Conservation (phyloP, 2,888 invertebrate genomes). For the Sarcophaga caerulescens region DNA sequence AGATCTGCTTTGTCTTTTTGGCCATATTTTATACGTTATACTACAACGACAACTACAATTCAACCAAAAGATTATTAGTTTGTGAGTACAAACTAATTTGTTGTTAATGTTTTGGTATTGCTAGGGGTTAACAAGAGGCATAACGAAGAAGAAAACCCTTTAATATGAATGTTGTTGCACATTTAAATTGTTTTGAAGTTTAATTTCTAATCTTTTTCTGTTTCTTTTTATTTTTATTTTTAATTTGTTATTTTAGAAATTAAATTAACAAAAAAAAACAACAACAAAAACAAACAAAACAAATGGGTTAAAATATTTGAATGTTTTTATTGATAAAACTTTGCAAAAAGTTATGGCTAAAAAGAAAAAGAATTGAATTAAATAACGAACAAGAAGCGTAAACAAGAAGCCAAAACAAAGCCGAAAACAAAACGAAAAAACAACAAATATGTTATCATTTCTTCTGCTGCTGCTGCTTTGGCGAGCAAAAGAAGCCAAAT, state of each 20-base stretch:
- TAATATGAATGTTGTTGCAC: constrained; percentile 4
- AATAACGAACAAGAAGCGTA: too few relatives aligned
- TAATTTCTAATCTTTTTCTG: constrained; percentile 38
- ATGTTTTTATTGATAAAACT: constrained; percentile 68
- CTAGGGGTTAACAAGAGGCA: not conserved
- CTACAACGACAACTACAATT: not conserved
- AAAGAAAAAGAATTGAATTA: constrained; percentile 19
- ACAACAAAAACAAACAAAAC: constrained; percentile 15
- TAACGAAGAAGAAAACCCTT: constrained; percentile 17
- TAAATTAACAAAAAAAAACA: constrained; percentile 24
- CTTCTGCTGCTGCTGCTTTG: constrained; percentile 23
- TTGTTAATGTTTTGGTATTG: constrained; percentile 12
- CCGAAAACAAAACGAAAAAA: constrained; percentile 38
- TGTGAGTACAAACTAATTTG: constrained; percentile 24
- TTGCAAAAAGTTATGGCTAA: constrained; percentile 57
- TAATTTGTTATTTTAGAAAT: constrained; percentile 17
- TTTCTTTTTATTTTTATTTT: constrained; percentile 19
- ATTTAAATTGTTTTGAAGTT: constrained; percentile 51
- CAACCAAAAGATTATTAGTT: constrained; percentile 13
- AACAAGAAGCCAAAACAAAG: constrained; percentile 8
- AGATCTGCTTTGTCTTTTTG: constrained; percentile 18
- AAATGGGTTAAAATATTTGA: constrained; percentile 52
- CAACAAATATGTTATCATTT: constrained; percentile 64
- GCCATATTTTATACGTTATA: constrained; percentile 31
- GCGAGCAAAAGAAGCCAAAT: constrained; percentile 67